Evolutionary conservation across 2,888 invertebrate genomes (phyloP).

Genomic region (Tetheella fluctuosa): DNA sequence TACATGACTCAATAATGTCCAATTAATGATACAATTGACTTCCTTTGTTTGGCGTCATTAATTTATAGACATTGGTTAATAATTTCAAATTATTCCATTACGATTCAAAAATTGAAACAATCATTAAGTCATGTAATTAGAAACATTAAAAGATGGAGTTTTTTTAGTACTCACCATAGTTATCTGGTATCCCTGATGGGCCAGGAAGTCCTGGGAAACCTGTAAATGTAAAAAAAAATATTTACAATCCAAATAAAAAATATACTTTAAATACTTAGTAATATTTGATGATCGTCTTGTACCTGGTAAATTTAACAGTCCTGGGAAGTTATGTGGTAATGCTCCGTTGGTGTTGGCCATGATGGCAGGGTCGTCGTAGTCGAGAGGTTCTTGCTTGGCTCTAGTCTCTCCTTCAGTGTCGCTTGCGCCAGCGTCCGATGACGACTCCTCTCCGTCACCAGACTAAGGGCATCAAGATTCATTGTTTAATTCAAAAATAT

Average conservation of each 20-base stretch:
- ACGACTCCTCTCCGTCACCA: conserved; percentile 91
- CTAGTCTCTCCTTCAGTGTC: conserved; percentile 86
- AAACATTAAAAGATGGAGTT: conserved; percentile 42
- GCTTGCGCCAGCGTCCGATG: conserved; percentile 92
- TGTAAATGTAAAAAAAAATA: conserved; percentile 61
- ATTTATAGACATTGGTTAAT: conserved; percentile 48
- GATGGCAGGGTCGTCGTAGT: conserved; percentile 88
- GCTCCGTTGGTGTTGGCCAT: conserved; percentile 86
- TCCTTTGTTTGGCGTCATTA: conserved; percentile 43
- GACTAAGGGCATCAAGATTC: conserved; percentile 43
- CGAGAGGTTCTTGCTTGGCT: conserved; percentile 90
- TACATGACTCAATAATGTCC: conserved; percentile 74
- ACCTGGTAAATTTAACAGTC: conserved; percentile 93
- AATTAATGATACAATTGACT: conserved; percentile 62
- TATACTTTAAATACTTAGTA: not conserved
- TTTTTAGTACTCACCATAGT: conserved; percentile 88
- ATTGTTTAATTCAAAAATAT: not conserved
- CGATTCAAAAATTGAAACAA: conserved; percentile 22
- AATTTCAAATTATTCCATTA: conserved; percentile 43
- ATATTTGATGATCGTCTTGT: conserved; percentile 18
- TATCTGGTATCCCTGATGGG: conserved; percentile 94
- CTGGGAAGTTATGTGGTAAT: conserved; percentile 90
- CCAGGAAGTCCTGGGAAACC: conserved; percentile 91
- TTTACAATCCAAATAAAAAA: too few species aligned
- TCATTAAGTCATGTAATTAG: conserved; percentile 61